phyloP scores from a whole-genome alignment of 2,797 vertebrate genomes.

The Notoglanidium macrostoma region DNA sequence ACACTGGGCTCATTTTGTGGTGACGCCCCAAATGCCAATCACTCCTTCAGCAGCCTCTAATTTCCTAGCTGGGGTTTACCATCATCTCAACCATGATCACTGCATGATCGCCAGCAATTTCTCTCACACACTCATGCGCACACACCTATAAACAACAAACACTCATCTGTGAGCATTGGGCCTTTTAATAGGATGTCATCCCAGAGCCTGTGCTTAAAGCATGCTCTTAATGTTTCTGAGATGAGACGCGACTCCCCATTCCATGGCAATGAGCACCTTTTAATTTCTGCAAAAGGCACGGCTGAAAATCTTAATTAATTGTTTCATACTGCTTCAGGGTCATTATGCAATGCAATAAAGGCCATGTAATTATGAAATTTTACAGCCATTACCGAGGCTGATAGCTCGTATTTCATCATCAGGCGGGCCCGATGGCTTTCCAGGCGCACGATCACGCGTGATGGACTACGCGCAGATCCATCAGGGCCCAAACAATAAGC shows the following conservation, averaged over 20 bases:
- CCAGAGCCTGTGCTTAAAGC: slow-evolving; percentile 70
- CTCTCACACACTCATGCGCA: slow-evolving; percentile 39
- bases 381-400: slow-evolving; percentile 99
- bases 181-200: slow-evolving; percentile 43
- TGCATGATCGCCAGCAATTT: slow-evolving; percentile 32
- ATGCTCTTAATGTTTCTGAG: slow-evolving; percentile 85
- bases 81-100: not conserved
- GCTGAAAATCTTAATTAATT: slow-evolving; percentile 99
- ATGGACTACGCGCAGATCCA: slow-evolving; percentile 89
- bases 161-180: slow-evolving; percentile 12
- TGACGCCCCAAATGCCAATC: not conserved
- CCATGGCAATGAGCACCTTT: slow-evolving; percentile 88
- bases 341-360: slow-evolving; percentile 99
- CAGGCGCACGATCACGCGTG: slow-evolving; percentile 81
- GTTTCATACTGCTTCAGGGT: slow-evolving; percentile 99
- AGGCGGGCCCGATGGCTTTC: slow-evolving; percentile 96
- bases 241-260: slow-evolving; percentile 91
- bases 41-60: not conserved
- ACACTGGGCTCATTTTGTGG: too few species aligned
- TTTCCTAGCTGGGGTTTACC: not conserved
- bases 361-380: slow-evolving; percentile 99
- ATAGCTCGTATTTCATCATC: slow-evolving; percentile 99
- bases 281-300: slow-evolving; percentile 97
- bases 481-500: slow-evolving; percentile 94
- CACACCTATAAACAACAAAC: slow-evolving; percentile 43